Evolutionary conservation across 35 echinoderm and acorn worm genomes (phyloP), one percentile per base, ranked within the genome.

Genomic region (Amphiura filiformis): DNA sequence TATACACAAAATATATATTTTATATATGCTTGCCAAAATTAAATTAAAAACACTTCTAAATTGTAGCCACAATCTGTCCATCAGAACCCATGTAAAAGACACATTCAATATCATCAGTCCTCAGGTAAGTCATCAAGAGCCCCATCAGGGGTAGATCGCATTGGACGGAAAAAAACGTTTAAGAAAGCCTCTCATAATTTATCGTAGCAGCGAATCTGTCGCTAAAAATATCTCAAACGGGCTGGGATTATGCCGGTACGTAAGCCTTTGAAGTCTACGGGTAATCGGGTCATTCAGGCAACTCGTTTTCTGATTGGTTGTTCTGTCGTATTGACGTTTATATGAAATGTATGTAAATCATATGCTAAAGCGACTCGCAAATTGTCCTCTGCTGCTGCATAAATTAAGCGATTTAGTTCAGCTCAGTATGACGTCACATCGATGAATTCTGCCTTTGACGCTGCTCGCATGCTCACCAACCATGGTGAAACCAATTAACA

Each of bases 201-300:
- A 47, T 4, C 41, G 17, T 4, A 17, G 11, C 61, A 70, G 15
- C 61, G 15, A 70, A 30, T 85, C 56, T 61, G 15, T 37, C 22
- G 17, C 83, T 85, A 85, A 85, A 85, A 85, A 85, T 85, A 85
- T 85, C 83, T 56, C 78, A 17, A 85, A 37, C 52, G 34, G 65
- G 34, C 83, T 33, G 32, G n/a, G 49, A 85, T 85, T 85, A 61
- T 37, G 32, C 32, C 28, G 15, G 83, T 85, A 36, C 83, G 56
- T 85, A 65, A 85, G 83, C 83, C 49, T 64, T 85, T 85, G 52
- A 85, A 65, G 83, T 85, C 83, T 85, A 36, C 20, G 32, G 32
- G 64, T 85, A 85, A 85, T 85, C 83, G 44, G 83, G 83, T 85
- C 83, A 85, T 64, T 56, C 1, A 64, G 37, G 18, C 26, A 34